Evolutionary conservation across 2,797 vertebrate species (phyloP).

Genomic region (Acanthurus lineatus): DNA sequence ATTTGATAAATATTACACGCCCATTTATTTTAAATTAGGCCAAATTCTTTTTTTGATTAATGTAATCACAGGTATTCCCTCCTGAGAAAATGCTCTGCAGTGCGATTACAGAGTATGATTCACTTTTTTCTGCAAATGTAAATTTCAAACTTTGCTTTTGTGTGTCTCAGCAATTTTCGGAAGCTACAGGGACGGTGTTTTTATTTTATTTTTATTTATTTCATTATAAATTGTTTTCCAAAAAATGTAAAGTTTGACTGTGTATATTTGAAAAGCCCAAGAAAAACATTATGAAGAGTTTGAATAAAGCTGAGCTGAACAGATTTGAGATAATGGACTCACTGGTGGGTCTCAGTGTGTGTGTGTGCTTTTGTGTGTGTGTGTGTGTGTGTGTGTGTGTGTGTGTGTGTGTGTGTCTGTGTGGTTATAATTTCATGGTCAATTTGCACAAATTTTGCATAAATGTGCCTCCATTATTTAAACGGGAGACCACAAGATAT

Average conservation of each 20-base stretch:
- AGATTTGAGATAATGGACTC: neutral
- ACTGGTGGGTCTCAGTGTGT: conserved; percentile 9
- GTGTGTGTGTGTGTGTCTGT: neutral
- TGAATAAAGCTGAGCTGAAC: conserved; percentile 1
- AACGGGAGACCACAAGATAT: neutral
- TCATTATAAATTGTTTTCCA: neutral
- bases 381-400: neutral
- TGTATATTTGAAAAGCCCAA: neutral
- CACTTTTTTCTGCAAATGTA: no score
- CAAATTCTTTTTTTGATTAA: no score
- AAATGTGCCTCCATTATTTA: conserved; percentile 7
- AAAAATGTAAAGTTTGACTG: neutral
- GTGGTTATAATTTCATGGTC: conserved; percentile 14
- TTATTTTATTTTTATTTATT: neutral
- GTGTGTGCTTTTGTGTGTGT: conserved; percentile 14
- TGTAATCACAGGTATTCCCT: neutral
- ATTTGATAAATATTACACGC: neutral
- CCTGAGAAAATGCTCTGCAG: neutral
- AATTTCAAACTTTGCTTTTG: no score
- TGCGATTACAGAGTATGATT: neutral
- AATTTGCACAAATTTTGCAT: conserved; percentile 1
- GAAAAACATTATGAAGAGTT: neutral
- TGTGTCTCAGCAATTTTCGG: neutral
- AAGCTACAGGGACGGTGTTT: neutral
- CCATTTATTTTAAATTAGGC: neutral